Evolutionary conservation across 2,888 invertebrate species (phyloP).

Genomic region (Ganaspis brasiliensis): DNA sequence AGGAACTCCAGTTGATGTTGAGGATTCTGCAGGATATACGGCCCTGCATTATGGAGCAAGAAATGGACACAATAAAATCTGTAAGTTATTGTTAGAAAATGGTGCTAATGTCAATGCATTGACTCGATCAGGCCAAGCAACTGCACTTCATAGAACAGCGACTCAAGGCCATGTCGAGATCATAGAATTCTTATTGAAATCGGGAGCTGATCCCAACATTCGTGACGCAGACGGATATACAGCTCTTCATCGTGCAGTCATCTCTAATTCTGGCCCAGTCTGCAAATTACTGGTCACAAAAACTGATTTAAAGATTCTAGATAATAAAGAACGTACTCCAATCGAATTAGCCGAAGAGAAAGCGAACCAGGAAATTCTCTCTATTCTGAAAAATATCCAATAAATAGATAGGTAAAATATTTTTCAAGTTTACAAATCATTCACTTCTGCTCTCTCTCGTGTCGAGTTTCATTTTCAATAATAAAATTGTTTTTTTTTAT

Average conservation of each 20-base stretch:
- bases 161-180: constrained; percentile 86
- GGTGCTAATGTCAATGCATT: constrained; percentile 88
- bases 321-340: constrained; percentile 89
- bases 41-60: constrained; percentile 95
- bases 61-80: constrained; percentile 88
- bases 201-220: constrained; percentile 84
- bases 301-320: constrained; percentile 84
- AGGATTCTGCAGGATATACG: constrained; percentile 91
- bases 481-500: too few species aligned
- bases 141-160: constrained; percentile 92
- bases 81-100: constrained; percentile 85
- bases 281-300: constrained; percentile 84
- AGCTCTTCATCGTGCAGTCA: constrained; percentile 87
- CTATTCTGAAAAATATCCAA: neutral
- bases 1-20: constrained; percentile 84
- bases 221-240: constrained; percentile 92
- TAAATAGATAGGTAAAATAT: neutral
- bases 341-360: constrained; percentile 87
- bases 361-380: constrained; percentile 78
- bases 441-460: too few species aligned
- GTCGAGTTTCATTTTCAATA: too few species aligned
- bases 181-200: constrained; percentile 85
- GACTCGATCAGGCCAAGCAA: constrained; percentile 89
- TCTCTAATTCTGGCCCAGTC: constrained; percentile 84
- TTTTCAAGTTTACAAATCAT: neutral